Evolutionary conservation across 2,797 vertebrate species (phyloP).

Genomic region (Phaenicophaeus curvirostris): DNA sequence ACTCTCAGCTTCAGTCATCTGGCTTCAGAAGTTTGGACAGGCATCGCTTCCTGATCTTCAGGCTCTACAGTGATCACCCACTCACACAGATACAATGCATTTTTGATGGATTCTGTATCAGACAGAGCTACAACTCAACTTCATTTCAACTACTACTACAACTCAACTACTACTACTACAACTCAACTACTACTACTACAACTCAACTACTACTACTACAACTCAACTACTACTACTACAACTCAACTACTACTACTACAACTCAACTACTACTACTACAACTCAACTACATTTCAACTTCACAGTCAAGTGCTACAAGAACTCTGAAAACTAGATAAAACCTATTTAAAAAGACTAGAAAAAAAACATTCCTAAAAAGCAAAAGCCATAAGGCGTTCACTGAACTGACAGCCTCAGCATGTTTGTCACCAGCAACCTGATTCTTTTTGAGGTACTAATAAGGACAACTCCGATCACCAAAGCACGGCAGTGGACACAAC

Average conservation of each 20-base stretch:
- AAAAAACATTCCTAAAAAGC: neutral
- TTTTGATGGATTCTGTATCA: neutral
- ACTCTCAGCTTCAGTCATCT: neutral
- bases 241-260: too few species aligned
- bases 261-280: too few species aligned
- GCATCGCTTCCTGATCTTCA: neutral
- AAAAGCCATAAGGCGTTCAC: neutral
- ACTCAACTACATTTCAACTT: too few species aligned
- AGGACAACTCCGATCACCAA: neutral
- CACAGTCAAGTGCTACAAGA: neutral
- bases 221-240: too few species aligned
- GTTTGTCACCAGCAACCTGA: neutral
- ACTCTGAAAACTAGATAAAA: neutral
- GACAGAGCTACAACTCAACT: neutral
- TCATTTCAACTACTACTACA: too few species aligned
- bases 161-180: too few species aligned
- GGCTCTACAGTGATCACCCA: neutral
- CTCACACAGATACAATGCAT: accelerated
- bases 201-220: too few species aligned
- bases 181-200: too few species aligned
- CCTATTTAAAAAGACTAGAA: neutral
- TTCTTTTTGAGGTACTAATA: neutral
- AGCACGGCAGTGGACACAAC: neutral
- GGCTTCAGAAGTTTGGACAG: neutral
- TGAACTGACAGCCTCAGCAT: neutral